Conservation (phyloP, 2,888 invertebrate species). For the Lasioglossum villosulum region DNA sequence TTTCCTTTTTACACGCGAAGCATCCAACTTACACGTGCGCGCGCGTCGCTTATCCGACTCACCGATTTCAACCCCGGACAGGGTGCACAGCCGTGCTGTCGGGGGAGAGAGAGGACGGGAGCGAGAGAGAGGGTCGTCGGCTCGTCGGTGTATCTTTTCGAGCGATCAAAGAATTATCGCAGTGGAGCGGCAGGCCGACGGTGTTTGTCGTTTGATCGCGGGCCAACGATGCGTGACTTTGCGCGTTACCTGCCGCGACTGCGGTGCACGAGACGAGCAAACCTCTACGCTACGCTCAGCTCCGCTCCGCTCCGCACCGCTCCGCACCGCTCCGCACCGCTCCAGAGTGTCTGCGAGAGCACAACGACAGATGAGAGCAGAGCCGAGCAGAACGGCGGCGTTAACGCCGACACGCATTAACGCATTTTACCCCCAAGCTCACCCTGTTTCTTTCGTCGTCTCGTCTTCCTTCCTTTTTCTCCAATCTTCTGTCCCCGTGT, state of each 20-base stretch:
- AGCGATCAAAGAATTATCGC: constrained; percentile 83
- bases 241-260: constrained; percentile 64
- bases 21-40: constrained; percentile 57
- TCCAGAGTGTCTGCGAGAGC: constrained; percentile 15
- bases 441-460: constrained; percentile 24
- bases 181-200: constrained; percentile 74
- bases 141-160: constrained; percentile 78
- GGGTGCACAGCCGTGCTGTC: constrained; percentile 16
- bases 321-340: constrained; percentile 1
- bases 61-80: constrained; percentile 44
- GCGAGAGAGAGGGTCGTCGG: constrained; percentile 33
- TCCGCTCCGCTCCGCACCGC: constrained; percentile 30
- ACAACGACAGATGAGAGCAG: constrained; percentile 35
- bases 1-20: constrained; percentile 44
- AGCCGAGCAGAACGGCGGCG: constrained; percentile 36
- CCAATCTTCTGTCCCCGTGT: background rate
- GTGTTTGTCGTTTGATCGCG: constrained; percentile 79
- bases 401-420: constrained; percentile 75
- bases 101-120: background rate
- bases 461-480: background rate
- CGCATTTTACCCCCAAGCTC: constrained; percentile 66
- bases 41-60: constrained; percentile 54
- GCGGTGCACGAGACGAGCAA: constrained; percentile 39
- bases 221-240: constrained; percentile 76
- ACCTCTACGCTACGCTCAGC: constrained; percentile 42